Percentiles rank a stretch among this genome's conserved stretches.
Conservation (phyloP, 2,113 vertebrate genomes). For the Gobiocypris rarus region DNA sequence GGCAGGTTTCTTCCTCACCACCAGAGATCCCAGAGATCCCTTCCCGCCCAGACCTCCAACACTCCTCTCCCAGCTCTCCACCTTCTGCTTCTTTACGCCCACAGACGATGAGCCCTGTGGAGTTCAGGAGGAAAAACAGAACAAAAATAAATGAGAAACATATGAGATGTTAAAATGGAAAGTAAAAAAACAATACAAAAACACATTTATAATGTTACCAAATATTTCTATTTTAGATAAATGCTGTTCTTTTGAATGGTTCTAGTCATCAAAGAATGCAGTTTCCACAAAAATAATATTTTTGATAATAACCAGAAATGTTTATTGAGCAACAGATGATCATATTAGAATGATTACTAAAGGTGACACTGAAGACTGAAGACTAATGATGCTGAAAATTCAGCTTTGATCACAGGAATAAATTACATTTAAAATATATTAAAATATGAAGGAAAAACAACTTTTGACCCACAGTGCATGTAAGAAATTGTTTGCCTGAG, state of each 20-base stretch:
- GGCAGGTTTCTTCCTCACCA: conserved; percentile 78
- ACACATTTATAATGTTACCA: neutral
- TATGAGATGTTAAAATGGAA: neutral
- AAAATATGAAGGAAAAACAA: no score
- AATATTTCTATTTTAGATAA: no score
- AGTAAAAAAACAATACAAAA: neutral
- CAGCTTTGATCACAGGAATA: no score
- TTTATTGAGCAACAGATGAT: no score
- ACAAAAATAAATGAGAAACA: neutral
- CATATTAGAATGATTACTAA: no score
- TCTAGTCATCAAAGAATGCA: no score
- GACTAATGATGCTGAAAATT: no score
- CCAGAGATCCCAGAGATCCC: conserved; percentile 71
- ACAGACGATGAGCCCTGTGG: conserved; percentile 58
- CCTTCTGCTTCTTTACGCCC: conserved; percentile 76
- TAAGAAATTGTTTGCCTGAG: neutral
- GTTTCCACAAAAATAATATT: no score
- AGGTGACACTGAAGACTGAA: no score
- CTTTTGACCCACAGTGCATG: neutral
- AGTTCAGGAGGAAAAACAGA: conserved; percentile 10
- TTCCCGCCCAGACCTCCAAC: conserved; percentile 74
- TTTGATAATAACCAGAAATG: no score
- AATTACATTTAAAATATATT: no score
- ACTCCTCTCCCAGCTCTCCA: conserved; percentile 82
- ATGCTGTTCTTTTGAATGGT: no score